phyloP scores from a whole-genome alignment of 2,888 invertebrate genomes.

The Drosophila tanythrix region DNA sequence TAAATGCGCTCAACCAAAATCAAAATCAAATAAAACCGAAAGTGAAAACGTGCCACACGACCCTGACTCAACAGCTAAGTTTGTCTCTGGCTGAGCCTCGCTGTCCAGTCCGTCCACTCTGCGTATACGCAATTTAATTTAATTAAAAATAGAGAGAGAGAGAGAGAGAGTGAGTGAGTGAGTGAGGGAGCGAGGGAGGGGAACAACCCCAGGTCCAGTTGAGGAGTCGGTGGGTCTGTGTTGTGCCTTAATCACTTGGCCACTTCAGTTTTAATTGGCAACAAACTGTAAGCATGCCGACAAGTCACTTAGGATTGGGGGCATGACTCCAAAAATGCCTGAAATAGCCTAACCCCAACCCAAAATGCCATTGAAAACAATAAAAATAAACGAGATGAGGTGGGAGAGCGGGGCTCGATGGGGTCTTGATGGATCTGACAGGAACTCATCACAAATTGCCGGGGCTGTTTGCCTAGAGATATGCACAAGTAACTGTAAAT shows the following conservation, averaged over 20 bases:
- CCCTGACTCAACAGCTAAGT: conserved; percentile 14
- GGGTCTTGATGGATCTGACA: conserved; percentile 1
- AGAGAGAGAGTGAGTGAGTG: not conserved
- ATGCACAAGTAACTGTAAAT: conserved; percentile 47
- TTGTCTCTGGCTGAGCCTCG: conserved; percentile 2
- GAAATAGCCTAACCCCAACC: conserved; percentile 18
- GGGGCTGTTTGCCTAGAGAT: conserved; percentile 41
- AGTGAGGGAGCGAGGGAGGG: too few species aligned
- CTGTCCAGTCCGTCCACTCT: conserved; percentile 52
- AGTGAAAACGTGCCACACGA: conserved; percentile 53
- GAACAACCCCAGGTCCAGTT: conserved; percentile 33
- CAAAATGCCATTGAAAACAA: conserved; percentile 60
- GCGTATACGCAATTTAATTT: conserved; percentile 80
- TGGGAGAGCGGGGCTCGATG: not conserved
- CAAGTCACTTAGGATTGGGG: conserved; percentile 61
- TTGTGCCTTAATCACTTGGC: conserved; percentile 72
- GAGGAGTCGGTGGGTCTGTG: conserved; percentile 14
- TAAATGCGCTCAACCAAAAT: conserved; percentile 55
- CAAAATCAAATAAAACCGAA: conserved; percentile 69
- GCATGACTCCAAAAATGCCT: conserved; percentile 49
- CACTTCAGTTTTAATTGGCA: conserved; percentile 80
- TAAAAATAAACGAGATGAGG: conserved; percentile 55
- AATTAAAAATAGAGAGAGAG: conserved; percentile 62
- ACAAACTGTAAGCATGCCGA: conserved; percentile 71
- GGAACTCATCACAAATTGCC: conserved; percentile 40